A percentile compares a stretch with the other conserved stretches of the same genome.
phyloP scores from a whole-genome alignment of 2,888 invertebrate genomes.

The Polydrusus pterygomalis region DNA sequence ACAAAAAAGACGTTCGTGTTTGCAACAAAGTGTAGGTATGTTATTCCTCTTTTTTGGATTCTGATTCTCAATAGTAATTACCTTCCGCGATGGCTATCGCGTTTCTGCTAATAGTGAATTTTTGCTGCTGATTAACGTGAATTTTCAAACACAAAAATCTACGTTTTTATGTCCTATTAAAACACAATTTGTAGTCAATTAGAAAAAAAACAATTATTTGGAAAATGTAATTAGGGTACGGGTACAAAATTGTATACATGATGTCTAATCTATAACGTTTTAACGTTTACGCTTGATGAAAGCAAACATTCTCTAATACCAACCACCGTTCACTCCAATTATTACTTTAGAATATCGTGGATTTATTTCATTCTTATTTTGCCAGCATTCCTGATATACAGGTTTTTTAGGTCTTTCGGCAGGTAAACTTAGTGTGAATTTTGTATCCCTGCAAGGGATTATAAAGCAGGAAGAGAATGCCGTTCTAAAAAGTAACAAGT shows the following conservation, averaged over 20 bases:
- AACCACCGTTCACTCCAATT: conserved; percentile 28
- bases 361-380: conserved; percentile 50
- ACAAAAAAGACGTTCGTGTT: neutral
- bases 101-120: neutral
- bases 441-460: conserved; percentile 22
- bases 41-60: neutral
- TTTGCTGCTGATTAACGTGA: no score
- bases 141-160: no score
- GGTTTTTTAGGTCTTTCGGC: conserved; percentile 41
- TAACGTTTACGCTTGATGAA: no score
- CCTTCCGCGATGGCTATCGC: neutral
- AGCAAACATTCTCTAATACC: no score
- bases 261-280: no score
- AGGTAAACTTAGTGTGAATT: conserved; percentile 39
- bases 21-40: neutral
- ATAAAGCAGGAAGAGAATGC: conserved; percentile 16
- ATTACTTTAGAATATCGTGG: conserved; percentile 8
- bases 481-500: neutral
- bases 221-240: no score
- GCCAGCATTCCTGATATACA: conserved; percentile 42
- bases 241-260: no score
- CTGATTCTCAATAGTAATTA: neutral
- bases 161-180: no score
- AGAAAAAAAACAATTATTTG: no score
- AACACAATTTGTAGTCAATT: no score